Evolutionary conservation across 2,113 vertebrate species (phyloP).

Genomic region (Albula goreensis): DNA sequence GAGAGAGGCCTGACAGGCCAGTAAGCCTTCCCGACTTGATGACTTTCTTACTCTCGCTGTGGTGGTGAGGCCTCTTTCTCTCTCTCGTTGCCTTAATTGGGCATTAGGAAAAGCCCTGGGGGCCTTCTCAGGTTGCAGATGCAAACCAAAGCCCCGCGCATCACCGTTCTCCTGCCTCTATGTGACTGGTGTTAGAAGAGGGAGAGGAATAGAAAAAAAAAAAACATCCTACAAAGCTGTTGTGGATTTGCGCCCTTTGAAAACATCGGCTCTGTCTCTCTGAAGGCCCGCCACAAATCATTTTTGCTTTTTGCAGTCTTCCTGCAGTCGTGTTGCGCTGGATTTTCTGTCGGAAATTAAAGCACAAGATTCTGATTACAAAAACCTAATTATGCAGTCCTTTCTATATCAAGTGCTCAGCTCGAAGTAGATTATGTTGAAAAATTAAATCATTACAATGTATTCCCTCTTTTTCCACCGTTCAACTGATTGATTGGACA

Average conservation of each 20-base stretch:
- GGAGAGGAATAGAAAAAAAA: background rate
- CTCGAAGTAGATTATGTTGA: constrained; percentile 27
- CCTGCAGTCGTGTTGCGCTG: background rate
- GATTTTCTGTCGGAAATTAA: background rate
- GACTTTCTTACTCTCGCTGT: background rate
- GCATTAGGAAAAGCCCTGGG: background rate
- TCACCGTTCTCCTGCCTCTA: background rate
- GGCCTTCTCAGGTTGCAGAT: background rate
- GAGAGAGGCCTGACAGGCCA: background rate
- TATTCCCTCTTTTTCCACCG: constrained; percentile 14
- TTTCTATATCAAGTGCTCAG: background rate
- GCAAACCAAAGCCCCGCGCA: background rate
- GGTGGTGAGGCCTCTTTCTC: background rate
- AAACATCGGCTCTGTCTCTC: background rate
- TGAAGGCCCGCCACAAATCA: background rate
- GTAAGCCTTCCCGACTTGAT: constrained; percentile 3
- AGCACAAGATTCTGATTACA: background rate
- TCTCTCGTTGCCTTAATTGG: constrained; percentile 1
- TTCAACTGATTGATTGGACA: constrained; percentile 29
- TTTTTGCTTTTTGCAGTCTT: background rate
- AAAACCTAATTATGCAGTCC: constrained; percentile 13
- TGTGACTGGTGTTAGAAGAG: background rate
- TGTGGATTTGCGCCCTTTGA: background rate
- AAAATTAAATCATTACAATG: constrained; percentile 27
- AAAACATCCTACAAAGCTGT: background rate